A percentile compares a stretch with the other conserved stretches of the same genome.
Conservation (phyloP, 2,113 vertebrate species). For the Camelus dromedarius region DNA sequence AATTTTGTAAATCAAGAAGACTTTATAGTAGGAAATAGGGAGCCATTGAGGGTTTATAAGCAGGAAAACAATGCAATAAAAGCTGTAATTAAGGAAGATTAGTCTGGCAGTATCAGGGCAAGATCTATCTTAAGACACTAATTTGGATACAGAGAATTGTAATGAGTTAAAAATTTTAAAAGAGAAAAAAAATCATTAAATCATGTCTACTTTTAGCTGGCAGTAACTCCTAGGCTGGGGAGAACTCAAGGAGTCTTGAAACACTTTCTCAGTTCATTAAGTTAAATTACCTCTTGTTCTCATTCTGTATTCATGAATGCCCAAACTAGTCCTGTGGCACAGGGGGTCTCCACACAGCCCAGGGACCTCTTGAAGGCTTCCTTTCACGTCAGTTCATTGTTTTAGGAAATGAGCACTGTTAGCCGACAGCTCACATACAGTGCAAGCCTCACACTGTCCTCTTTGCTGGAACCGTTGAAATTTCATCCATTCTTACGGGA, state of each 20-base stretch:
- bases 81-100: constrained; percentile 72
- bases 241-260: not conserved
- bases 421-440: not conserved
- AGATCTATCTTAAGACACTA: constrained; percentile 61
- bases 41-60: constrained; percentile 58
- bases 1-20: constrained; percentile 71
- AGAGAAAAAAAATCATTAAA: not conserved
- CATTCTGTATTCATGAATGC: constrained; percentile 54
- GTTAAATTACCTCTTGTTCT: constrained; percentile 74
- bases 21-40: constrained; percentile 58
- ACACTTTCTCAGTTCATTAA: constrained; percentile 72
- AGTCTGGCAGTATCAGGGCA: constrained; percentile 59
- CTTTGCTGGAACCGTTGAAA: constrained; percentile 34
- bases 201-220: constrained; percentile 50
- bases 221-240: not conserved
- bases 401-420: not conserved
- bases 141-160: constrained; percentile 44
- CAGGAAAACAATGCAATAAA: constrained; percentile 66
- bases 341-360: not conserved
- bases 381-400: not conserved
- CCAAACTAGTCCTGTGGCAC: not conserved
- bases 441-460: not conserved
- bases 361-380: constrained; percentile 47
- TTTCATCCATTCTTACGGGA: not conserved
- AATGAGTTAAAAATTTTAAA: constrained; percentile 35